phyloP scores from a whole-genome alignment of 2,113 vertebrate species.

The Pelecanoides urinatrix region DNA sequence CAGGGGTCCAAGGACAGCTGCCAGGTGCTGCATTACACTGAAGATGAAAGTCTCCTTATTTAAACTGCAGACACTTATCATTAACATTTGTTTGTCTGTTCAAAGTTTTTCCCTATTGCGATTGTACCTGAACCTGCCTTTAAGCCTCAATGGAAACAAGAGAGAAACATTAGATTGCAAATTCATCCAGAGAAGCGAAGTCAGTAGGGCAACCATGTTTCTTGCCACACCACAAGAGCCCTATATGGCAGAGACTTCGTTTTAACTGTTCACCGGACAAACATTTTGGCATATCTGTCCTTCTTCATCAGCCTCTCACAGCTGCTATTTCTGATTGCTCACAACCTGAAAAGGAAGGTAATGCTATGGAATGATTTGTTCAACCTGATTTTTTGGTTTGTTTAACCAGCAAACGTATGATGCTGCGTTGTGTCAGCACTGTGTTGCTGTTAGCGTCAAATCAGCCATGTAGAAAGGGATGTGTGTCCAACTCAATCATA shows the following conservation, averaged over 20 bases:
- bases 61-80: neutral
- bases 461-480: conserved; percentile 9
- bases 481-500: neutral
- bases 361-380: neutral
- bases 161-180: neutral
- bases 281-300: conserved; percentile 2
- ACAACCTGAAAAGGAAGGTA: neutral
- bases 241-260: neutral
- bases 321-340: conserved; percentile 10
- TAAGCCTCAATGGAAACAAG: neutral
- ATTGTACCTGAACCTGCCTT: neutral
- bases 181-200: neutral
- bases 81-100: neutral
- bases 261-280: neutral
- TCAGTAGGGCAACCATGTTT: neutral
- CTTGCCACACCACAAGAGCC: neutral
- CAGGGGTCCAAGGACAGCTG: neutral
- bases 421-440: neutral
- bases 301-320: neutral
- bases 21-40: neutral
- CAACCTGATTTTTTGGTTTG: conserved; percentile 33
- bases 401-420: conserved; percentile 29
- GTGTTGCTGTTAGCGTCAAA: neutral
- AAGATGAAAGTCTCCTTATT: neutral
- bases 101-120: neutral